phyloP scores from a whole-genome alignment of 2,113 vertebrate species.

The Pomatostomus ruficeps region DNA sequence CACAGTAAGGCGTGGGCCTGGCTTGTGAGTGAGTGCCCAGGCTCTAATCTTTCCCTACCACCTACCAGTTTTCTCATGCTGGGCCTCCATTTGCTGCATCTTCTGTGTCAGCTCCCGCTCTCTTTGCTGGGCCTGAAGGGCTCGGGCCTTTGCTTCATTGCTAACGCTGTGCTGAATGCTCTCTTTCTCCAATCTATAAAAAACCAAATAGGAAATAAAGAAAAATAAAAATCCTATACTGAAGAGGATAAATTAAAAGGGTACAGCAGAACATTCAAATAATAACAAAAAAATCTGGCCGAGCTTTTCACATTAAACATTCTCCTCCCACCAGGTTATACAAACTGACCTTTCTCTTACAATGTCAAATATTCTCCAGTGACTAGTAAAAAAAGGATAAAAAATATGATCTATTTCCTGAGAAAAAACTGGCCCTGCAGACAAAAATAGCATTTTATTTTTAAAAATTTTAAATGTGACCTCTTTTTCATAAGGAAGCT shows the following conservation, averaged over 20 bases:
- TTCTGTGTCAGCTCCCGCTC: constrained; percentile 86
- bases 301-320: neutral
- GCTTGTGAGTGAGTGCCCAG: constrained; percentile 74
- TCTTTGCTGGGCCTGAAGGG: constrained; percentile 81
- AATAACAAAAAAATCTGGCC: neutral
- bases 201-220: neutral
- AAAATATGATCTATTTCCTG: neutral
- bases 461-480: neutral
- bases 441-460: neutral
- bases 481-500: neutral
- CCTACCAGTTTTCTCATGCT: constrained; percentile 90
- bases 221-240: neutral
- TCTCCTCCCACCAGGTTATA: neutral
- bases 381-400: neutral
- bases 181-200: constrained; percentile 84
- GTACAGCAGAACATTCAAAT: neutral
- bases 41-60: constrained; percentile 81
- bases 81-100: constrained; percentile 87
- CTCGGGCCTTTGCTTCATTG: constrained; percentile 79
- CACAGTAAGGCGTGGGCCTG: constrained; percentile 82
- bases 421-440: neutral
- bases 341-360: neutral
- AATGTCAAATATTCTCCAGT: neutral
- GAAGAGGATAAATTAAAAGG: neutral
- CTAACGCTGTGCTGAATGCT: constrained; percentile 76